Conservation (phyloP, 2,888 invertebrate genomes). For the Lasioglossum calceatum region DNA sequence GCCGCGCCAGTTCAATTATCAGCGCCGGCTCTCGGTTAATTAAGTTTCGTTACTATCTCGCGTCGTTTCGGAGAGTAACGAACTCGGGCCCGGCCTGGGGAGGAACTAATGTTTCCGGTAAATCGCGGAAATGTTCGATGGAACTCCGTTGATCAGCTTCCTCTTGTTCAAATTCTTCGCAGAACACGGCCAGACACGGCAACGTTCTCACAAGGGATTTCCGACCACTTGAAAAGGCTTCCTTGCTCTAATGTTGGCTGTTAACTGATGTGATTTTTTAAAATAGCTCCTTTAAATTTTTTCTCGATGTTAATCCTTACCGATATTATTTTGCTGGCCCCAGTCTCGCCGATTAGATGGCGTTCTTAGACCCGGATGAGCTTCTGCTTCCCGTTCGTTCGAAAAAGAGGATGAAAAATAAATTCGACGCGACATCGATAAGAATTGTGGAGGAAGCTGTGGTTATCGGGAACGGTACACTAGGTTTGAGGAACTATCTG, state of each 20-base stretch:
- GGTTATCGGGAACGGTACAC: background rate
- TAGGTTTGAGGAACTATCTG: background rate
- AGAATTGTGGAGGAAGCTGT: background rate
- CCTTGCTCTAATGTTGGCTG: background rate
- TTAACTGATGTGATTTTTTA: background rate
- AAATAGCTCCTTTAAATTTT: background rate
- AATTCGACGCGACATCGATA: background rate
- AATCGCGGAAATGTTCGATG: slow-evolving; percentile 27
- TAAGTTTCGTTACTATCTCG: slow-evolving; percentile 59
- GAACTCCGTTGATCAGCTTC: slow-evolving; percentile 2
- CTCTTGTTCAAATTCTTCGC: background rate
- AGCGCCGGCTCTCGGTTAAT: slow-evolving; percentile 57
- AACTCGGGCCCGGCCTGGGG: background rate
- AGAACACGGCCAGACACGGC: background rate
- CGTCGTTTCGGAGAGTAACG: slow-evolving; percentile 46
- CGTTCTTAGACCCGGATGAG: too few species aligned
- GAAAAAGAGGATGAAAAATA: background rate
- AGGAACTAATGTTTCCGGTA: slow-evolving; percentile 31
- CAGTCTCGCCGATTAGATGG: too few species aligned
- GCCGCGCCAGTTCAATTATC: slow-evolving; percentile 63
- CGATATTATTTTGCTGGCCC: too few species aligned
- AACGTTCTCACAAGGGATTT: background rate
- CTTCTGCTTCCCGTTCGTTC: background rate
- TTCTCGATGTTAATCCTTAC: background rate
- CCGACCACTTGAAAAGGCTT: background rate